A percentile compares a stretch with the other conserved stretches of the same genome.
These are phyloP conservation scores for Geococcyx californianus DNA, from an alignment of 2,113 vertebrate species.

Conservation along the genomic window DNA sequence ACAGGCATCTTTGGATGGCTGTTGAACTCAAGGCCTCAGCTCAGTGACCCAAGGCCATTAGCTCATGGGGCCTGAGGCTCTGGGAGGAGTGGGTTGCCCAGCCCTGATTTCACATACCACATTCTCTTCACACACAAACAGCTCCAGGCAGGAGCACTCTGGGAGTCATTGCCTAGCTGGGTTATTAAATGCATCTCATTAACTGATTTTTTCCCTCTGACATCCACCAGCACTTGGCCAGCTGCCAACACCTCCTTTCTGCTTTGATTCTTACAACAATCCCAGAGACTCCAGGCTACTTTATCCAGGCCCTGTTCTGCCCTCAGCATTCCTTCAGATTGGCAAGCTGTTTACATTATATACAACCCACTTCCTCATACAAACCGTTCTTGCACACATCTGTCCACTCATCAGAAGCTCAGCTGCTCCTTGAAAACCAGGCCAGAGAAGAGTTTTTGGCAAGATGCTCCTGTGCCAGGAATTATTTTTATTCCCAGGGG, in stretches of 20 bases:
- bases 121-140: not conserved
- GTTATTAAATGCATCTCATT: not conserved
- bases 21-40: not conserved
- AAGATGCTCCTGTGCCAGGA: not conserved
- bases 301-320: not conserved
- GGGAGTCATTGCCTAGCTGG: not conserved
- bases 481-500: not conserved
- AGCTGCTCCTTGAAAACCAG: not conserved
- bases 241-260: not conserved
- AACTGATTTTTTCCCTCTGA: not conserved
- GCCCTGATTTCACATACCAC: not conserved
- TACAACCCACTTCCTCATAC: rapidly evolving
- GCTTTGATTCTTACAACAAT: not conserved
- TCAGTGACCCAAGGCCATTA: not conserved
- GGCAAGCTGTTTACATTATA: not conserved
- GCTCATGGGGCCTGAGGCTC: not conserved
- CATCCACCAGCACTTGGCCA: not conserved
- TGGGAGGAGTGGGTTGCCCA: not conserved
- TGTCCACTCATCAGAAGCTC: not conserved
- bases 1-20: not conserved
- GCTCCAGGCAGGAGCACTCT: not conserved
- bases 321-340: not conserved
- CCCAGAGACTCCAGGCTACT: not conserved
- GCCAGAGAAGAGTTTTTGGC: not conserved
- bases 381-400: not conserved